Base-by-base conservation (phyloP, 2,797 vertebrate genomes). In the Hoplostethus mediterraneus region DNA sequence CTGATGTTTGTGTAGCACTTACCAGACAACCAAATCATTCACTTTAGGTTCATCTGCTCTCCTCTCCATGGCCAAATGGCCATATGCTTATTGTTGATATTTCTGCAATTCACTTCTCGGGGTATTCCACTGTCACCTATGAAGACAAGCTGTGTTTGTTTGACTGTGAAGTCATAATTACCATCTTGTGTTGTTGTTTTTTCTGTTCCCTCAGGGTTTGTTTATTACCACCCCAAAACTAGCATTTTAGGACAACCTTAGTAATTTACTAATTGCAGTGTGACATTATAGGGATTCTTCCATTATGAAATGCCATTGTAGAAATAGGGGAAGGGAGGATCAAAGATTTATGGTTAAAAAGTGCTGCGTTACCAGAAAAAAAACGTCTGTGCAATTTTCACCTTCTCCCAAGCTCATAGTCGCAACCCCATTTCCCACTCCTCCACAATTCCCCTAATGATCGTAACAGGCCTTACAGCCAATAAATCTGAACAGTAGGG, bases 181-280 rank as follows among this genome's bases (percentile, higher is more conserved):
- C 45, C 45, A 14, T 9, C 52, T 48, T 25, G 3, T 49, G 17
- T 30, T 33, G 51, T 54, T 42, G 6, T 61, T 44, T 36, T 69
- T 65, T 60, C 45, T 73, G 47, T 57, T 73, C 77, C 73, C 75
- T 57, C 14, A 33, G 65, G 82, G 2, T 87, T 87, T 81, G 75
- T 80, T 87, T 74, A 65, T 56, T 38, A 65, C 21, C 21, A 62
- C 59, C 62, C 56, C 6, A 11, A 79, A 56, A 62, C n/a, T 14
- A n/a, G 16, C 54, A 47, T 67, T 66, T 74, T 57, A 64, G 69
- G 71, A 83, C 58, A 68, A 64, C 66, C 73, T 76, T 60, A 64
- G 77, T 83, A 82, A 89, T 94, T 88, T 89, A 89, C 84, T 92
- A 92, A 93, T 92, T 93, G 86, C 85, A 86, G 83, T 87, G 86